Percentiles rank a stretch among this genome's conserved stretches.
These are phyloP conservation scores for Drosophila triauraria DNA, from an alignment of 1,140 invertebrate species.

Conservation along the genomic window DNA sequence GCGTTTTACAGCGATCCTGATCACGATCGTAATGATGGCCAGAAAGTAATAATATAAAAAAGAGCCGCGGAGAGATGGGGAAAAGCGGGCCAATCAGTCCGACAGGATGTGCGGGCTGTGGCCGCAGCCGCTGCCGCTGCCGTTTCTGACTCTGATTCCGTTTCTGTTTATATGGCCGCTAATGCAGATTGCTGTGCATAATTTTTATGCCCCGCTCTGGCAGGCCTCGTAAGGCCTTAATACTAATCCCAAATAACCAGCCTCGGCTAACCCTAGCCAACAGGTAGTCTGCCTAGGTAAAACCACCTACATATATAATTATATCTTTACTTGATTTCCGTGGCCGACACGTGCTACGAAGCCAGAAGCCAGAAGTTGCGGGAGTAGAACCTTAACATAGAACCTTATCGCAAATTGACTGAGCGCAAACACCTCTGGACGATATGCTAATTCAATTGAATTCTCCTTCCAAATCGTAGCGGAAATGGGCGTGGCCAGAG, in stretches of 20 bases:
- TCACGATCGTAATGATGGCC: not conserved
- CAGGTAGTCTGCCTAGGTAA: slow-evolving; percentile 15
- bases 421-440: slow-evolving; percentile 13
- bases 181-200: slow-evolving; percentile 31
- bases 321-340: not conserved
- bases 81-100: not conserved
- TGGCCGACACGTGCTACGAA: slow-evolving; percentile 14
- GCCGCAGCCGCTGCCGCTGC: not conserved
- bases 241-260: slow-evolving; percentile 36
- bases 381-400: not conserved
- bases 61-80: not conserved
- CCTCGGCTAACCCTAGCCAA: not conserved
- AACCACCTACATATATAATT: no score
- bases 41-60: slow-evolving; percentile 4
- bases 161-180: slow-evolving; percentile 13
- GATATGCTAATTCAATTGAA: slow-evolving; percentile 57
- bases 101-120: slow-evolving; percentile 49
- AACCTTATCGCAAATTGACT: slow-evolving; percentile 42
- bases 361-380: slow-evolving; percentile 4
- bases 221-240: slow-evolving; percentile 39
- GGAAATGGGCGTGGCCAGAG: slow-evolving; percentile 46
- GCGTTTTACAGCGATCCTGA: slow-evolving; percentile 8
- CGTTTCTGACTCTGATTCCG: not conserved
- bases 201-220: slow-evolving; percentile 9
- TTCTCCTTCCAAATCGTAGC: slow-evolving; percentile 11